Conservation (phyloP, 1,140 invertebrate species). For the Laupala kohalensis region DNA sequence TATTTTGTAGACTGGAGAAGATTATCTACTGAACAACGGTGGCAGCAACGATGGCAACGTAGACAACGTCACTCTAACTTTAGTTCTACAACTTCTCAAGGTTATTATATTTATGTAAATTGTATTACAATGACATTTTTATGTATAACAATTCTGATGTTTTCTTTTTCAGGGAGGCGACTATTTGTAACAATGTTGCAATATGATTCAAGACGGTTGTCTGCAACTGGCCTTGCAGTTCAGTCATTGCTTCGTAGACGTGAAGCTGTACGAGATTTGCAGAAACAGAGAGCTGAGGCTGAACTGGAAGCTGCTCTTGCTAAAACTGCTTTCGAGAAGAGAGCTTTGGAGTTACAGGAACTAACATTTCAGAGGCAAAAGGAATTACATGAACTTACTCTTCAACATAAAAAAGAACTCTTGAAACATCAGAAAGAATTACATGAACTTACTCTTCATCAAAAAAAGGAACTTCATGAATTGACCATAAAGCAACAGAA, state of each 20-base stretch:
- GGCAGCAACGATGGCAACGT: background rate
- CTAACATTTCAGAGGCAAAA: background rate
- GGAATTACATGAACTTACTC: background rate
- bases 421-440: background rate
- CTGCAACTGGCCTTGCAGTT: background rate
- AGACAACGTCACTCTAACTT: background rate
- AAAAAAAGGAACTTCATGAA: background rate
- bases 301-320: background rate
- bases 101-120: background rate
- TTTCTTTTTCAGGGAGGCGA: background rate
- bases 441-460: background rate
- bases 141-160: background rate
- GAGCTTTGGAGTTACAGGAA: background rate
- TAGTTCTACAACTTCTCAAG: background rate
- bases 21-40: background rate
- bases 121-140: background rate
- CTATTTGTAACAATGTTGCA: too few relatives aligned
- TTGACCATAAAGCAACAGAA: background rate
- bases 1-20: background rate
- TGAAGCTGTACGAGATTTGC: background rate
- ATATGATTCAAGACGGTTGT: background rate
- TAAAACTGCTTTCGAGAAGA: background rate
- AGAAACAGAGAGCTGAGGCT: background rate
- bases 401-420: background rate
- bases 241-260: background rate